phyloP scores from a whole-genome alignment of 2,113 vertebrate species.

The Takifugu flavidus region DNA sequence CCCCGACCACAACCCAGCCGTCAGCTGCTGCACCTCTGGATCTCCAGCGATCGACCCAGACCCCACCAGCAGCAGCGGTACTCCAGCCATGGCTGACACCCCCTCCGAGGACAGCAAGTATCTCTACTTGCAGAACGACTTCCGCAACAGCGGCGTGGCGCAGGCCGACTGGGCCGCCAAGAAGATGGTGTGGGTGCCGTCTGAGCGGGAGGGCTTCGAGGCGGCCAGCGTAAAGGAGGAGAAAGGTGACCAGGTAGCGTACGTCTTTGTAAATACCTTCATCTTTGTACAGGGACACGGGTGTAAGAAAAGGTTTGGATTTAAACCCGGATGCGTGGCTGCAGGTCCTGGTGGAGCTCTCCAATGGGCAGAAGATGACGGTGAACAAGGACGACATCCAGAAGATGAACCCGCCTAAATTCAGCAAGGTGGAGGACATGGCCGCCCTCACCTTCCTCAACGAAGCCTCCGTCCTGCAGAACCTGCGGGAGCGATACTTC shows the following conservation, averaged over 20 bases:
- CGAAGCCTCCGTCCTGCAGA: slow-evolving; percentile 93
- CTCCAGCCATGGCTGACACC: slow-evolving; percentile 57
- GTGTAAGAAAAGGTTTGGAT: neutral
- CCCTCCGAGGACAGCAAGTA: slow-evolving; percentile 85
- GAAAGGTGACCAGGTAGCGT: slow-evolving; percentile 82
- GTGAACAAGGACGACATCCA: slow-evolving; percentile 94
- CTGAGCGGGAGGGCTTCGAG: slow-evolving; percentile 92
- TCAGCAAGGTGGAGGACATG: slow-evolving; percentile 98
- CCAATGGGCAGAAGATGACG: slow-evolving; percentile 86
- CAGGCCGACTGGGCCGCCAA: slow-evolving; percentile 95
- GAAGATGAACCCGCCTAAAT: slow-evolving; percentile 98
- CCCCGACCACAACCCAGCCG: neutral
- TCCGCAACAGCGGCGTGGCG: slow-evolving; percentile 82
- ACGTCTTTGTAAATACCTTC: too few relatives aligned
- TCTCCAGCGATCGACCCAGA: neutral
- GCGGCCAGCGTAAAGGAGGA: slow-evolving; percentile 91
- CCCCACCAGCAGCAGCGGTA: neutral
- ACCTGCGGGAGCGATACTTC: slow-evolving; percentile 95
- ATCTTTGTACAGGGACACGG: too few relatives aligned
- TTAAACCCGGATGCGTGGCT: neutral
- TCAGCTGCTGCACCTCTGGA: neutral
- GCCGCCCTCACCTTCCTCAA: slow-evolving; percentile 96
- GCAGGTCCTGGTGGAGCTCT: slow-evolving; percentile 84
- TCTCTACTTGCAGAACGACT: slow-evolving; percentile 89
- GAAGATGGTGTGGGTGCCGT: slow-evolving; percentile 92